A percentile compares a stretch with the other conserved stretches of the same genome.
Evolutionary conservation across 1,140 invertebrate genomes (phyloP).

Genomic region (Drosophila nigrodunni): DNA sequence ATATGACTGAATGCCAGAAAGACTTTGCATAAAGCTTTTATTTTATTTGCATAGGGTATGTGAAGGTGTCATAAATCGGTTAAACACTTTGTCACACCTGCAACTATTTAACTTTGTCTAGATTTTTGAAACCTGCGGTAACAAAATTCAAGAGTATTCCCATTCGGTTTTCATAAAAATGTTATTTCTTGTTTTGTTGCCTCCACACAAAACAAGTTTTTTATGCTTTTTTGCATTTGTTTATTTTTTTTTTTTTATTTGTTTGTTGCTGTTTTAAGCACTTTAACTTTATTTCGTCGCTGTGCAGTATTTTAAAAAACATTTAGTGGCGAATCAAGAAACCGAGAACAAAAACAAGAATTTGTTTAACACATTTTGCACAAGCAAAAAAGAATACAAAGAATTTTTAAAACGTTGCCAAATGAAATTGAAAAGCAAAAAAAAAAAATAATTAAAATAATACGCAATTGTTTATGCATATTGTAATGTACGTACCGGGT

Average conservation of each 20-base stretch:
- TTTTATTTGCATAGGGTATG: constrained; percentile 2
- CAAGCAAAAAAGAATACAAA: constrained; percentile 30
- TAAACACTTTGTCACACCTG: not conserved
- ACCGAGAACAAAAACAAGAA: constrained; percentile 43
- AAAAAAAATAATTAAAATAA: constrained; percentile 70
- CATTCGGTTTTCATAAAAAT: not conserved
- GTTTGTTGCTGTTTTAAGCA: constrained; percentile 17
- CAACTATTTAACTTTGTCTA: not conserved
- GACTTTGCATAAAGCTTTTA: constrained; percentile 24
- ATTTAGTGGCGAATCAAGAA: constrained; percentile 17
- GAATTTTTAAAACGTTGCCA: constrained; percentile 53
- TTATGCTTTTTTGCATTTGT: constrained; percentile 19
- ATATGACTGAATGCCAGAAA: constrained; percentile 31
- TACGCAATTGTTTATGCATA: constrained; percentile 71
- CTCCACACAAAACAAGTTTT: not conserved
- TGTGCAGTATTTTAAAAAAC: constrained; percentile 14
- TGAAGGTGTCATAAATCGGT: not conserved
- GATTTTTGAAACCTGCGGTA: not conserved
- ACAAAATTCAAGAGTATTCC: not conserved
- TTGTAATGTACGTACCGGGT: constrained; percentile 26
- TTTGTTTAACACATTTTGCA: constrained; percentile 65
- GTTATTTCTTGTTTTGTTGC: constrained; percentile 8
- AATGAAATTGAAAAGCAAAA: constrained; percentile 23
- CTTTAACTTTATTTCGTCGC: constrained; percentile 27
- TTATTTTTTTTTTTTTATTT: constrained; percentile 25